Conservation (phyloP, 2,888 invertebrate species). For the Archips crataeganus region DNA sequence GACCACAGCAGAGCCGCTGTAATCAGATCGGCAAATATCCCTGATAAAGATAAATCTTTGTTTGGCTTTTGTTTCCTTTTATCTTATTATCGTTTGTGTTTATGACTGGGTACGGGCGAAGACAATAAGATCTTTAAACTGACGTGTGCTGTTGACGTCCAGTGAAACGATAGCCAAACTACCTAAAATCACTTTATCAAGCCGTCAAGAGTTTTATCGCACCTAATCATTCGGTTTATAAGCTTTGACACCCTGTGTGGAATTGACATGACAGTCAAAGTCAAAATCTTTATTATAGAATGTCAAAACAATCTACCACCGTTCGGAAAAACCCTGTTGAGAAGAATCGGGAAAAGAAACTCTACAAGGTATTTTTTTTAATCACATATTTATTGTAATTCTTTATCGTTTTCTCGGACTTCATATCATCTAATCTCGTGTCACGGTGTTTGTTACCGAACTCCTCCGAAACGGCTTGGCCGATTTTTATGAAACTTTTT, state of each 20-base stretch:
- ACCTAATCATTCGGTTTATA: neutral
- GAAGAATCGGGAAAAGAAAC: too few species aligned
- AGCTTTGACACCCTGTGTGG: neutral
- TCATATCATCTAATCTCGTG: too few species aligned
- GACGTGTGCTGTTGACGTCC: neutral
- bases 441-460: too few species aligned
- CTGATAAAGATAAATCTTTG: slow-evolving; percentile 76
- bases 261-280: neutral
- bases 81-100: slow-evolving; percentile 10
- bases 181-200: neutral
- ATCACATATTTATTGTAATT: too few species aligned
- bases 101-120: neutral
- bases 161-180: neutral
- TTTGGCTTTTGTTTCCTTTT: slow-evolving; percentile 48
- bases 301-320: too few species aligned
- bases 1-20: slow-evolving; percentile 67
- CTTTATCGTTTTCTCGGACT: too few species aligned
- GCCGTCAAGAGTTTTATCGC: neutral
- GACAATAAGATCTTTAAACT: slow-evolving; percentile 7
- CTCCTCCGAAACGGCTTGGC: too few species aligned
- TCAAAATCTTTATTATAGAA: too few species aligned
- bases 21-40: slow-evolving; percentile 83
- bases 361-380: too few species aligned
- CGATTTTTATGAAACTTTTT: too few species aligned
- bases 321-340: too few species aligned